Base-by-base conservation (phyloP, 2,888 invertebrate genomes). In the Punctoribates punctum region DNA sequence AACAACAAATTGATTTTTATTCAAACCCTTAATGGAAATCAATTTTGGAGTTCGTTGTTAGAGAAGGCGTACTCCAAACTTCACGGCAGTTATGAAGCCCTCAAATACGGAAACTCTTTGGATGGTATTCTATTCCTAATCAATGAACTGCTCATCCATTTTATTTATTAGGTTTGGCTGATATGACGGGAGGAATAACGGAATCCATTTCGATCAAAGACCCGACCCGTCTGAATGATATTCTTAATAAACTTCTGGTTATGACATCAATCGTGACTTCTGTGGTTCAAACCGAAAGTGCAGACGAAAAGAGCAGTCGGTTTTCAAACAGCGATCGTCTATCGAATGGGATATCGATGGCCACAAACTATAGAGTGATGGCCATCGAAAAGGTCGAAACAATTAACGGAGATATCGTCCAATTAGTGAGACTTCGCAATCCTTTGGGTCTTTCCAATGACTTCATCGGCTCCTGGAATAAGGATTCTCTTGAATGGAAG, bases 51-150 rank as follows among this genome's bases (percentile, higher is more conserved):
- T 0, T 90, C 93, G 0, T 85, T 95, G 34, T 85, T 95, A 74
- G 95, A 95, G 85, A 95, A 95, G 84, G 95, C 95, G 0, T 94
- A 94, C 81, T 94, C 94, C 77, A 94, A 95, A 85, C 85, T 95
- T 75, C 94, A 94, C 82, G 94, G 94, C 5, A 94, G 94, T 0
- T 95, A 95, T 84, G 94, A 95, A 85, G 94, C 94, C 0, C 86
- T 95, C 1, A 94, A 94, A 82, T 95, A 95, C 82, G 94, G 94
- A n/a, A 70, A 70, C 70, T 70, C 70, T 46, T 70, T 70, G 46
- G 70, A 70, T 20, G 70, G 70, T 67, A 67, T 38, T 67, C 27
- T 3, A 29, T 2, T 67, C n/a, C 1, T 92, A 38, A 4, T 67
- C 29, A 13, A 38, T 20, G 2, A 38, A 67, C n/a, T 27, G 5